phyloP scores from a whole-genome alignment of 2,113 vertebrate species.

The Mesoclemmys tuberculata region DNA sequence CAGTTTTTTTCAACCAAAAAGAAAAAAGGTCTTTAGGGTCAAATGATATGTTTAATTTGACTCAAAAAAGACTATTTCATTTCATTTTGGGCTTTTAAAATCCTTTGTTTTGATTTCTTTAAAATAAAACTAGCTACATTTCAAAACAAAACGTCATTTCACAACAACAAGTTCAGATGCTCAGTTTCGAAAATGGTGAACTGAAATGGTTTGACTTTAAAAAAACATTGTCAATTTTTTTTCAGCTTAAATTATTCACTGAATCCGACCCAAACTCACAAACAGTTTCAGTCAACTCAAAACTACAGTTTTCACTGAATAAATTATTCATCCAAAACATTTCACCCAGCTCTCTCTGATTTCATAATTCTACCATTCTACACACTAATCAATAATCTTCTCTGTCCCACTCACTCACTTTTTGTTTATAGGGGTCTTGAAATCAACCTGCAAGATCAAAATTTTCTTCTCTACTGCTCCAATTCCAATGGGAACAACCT shows the following conservation, averaged over 20 bases:
- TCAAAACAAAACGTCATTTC: not conserved
- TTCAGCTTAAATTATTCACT: not conserved
- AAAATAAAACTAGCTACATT: not conserved
- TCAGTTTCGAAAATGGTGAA: not conserved
- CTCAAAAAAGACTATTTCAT: not conserved
- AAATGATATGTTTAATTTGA: not conserved
- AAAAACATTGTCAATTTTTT: not conserved
- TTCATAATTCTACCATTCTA: not conserved
- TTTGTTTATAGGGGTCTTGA: not conserved
- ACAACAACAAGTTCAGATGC: not conserved
- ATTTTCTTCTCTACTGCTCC: slow-evolving; percentile 34
- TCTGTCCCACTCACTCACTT: not conserved
- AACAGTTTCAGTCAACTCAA: not conserved
- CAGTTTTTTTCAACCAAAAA: not conserved
- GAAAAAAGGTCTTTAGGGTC: not conserved
- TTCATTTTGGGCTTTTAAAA: not conserved
- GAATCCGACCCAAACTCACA: not conserved
- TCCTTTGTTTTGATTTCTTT: not conserved
- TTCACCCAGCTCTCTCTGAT: not conserved
- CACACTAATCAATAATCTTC: not conserved
- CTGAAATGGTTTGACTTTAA: not conserved
- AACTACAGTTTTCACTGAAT: not conserved
- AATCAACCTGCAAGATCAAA: not conserved
- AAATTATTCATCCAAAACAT: not conserved
- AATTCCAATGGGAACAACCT: slow-evolving; percentile 23